These are phyloP conservation scores for Dynastes grantii DNA, from an alignment of 2,888 invertebrate species.

Conservation along the genomic window DNA sequence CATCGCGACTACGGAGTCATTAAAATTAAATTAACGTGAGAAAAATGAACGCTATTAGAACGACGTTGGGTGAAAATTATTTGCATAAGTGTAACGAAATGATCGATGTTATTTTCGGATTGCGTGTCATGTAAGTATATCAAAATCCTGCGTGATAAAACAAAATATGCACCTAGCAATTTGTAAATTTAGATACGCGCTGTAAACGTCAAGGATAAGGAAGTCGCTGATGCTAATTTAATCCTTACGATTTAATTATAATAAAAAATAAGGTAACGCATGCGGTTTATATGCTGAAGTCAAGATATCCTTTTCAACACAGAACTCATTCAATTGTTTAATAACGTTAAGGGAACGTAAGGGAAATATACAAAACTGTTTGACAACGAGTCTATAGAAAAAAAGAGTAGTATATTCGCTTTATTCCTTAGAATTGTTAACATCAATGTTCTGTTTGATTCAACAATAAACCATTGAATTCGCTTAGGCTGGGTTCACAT, in stretches of 20 bases:
- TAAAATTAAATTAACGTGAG: slow-evolving; percentile 15
- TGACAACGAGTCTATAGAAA: too few relatives aligned
- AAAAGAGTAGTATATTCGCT: too few relatives aligned
- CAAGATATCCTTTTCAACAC: too few relatives aligned
- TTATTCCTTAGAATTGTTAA: too few relatives aligned
- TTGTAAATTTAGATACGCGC: slow-evolving; percentile 9
- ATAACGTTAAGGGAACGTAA: too few relatives aligned
- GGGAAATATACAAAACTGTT: too few relatives aligned
- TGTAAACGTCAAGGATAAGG: slow-evolving; percentile 2
- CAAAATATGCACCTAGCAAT: slow-evolving; percentile 10
- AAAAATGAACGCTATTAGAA: slow-evolving; percentile 1
- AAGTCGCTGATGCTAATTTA: not conserved
- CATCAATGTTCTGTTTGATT: too few relatives aligned
- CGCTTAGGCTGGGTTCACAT: too few relatives aligned
- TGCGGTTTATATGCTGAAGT: too few relatives aligned
- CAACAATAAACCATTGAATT: too few relatives aligned
- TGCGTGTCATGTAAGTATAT: not conserved
- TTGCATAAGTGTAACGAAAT: slow-evolving; percentile 10
- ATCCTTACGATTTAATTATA: not conserved
- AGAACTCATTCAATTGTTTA: too few relatives aligned
- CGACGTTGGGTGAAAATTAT: slow-evolving; percentile 2
- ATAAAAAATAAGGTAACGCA: not conserved
- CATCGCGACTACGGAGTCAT: slow-evolving; percentile 1
- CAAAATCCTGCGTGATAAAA: not conserved
- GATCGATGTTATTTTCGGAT: slow-evolving; percentile 20